Conservation (phyloP, 1,140 invertebrate species). For the Euwallacea similis region DNA sequence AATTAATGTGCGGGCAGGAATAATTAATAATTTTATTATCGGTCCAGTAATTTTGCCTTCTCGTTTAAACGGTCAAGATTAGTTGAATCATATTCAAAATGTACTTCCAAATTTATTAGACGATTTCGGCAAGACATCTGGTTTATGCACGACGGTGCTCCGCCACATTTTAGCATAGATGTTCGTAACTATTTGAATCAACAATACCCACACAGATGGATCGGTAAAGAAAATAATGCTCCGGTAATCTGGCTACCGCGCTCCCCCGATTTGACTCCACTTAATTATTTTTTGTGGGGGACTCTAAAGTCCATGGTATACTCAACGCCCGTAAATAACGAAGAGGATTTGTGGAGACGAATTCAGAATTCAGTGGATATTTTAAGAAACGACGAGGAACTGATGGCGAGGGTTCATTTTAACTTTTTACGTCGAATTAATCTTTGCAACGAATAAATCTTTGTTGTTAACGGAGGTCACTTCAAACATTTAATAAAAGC, state of each 20-base stretch:
- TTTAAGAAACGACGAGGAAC: conserved; percentile 4
- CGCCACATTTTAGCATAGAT: no score
- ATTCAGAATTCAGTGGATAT: no score
- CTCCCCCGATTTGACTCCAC: conserved; percentile 41
- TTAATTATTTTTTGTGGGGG: conserved; percentile 35
- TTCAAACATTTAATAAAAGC: no score
- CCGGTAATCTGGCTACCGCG: conserved; percentile 39
- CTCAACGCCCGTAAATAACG: conserved; percentile 20
- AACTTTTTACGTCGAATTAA: conserved; percentile 11
- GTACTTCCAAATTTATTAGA: conserved; percentile 29
- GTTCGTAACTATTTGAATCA: no score
- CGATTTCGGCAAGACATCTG: conserved; percentile 27
- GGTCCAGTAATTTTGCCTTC: conserved; percentile 31
- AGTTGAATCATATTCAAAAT: conserved; percentile 28
- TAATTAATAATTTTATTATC: conserved; percentile 32
- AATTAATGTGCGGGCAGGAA: conserved; percentile 37
- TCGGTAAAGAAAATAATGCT: conserved; percentile 32
- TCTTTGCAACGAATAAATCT: not conserved
- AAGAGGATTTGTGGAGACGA: conserved; percentile 10
- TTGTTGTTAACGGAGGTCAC: not conserved
- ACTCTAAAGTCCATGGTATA: conserved; percentile 25
- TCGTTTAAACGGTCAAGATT: conserved; percentile 25
- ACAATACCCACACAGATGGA: conserved; percentile 41
- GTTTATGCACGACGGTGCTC: conserved; percentile 27
- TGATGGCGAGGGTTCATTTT: not conserved